These are phyloP conservation scores for Halcyon badia DNA, from an alignment of 2,797 vertebrate species.

Conservation along the genomic window DNA sequence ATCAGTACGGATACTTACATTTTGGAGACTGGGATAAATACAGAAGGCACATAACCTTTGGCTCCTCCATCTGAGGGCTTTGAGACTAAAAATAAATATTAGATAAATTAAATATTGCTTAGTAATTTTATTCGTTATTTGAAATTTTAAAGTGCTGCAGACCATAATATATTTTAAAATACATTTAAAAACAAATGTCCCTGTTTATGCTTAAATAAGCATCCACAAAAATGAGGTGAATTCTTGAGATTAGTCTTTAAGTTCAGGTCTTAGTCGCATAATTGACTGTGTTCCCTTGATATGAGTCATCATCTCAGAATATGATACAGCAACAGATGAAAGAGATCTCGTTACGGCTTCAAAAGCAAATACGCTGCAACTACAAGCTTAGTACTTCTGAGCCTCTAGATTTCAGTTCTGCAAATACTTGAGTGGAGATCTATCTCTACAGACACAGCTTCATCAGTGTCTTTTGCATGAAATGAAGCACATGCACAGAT, in stretches of 20 bases:
- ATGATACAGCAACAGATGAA: not conserved
- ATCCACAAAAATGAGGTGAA: not conserved
- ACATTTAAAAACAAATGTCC: not conserved
- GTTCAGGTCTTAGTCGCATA: not conserved
- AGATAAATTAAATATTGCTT: not conserved
- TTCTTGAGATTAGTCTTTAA: not conserved
- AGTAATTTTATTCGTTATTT: not conserved
- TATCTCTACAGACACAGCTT: not conserved
- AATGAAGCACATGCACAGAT: not conserved
- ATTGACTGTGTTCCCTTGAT: not conserved
- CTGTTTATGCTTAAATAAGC: not conserved
- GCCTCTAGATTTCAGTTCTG: not conserved
- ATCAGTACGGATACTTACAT: conserved; percentile 78
- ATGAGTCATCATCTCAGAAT: not conserved
- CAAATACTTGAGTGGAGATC: not conserved
- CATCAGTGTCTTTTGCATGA: not conserved
- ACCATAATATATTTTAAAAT: not conserved
- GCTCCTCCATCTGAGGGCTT: conserved; percentile 84
- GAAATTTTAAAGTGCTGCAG: not conserved
- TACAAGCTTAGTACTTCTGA: not conserved
- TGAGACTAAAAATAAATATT: conserved; percentile 67
- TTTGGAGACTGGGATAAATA: conserved; percentile 93
- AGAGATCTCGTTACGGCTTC: not conserved
- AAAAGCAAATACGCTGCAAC: not conserved
- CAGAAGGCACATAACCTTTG: conserved; percentile 90